These are phyloP conservation scores for Resseliella maxima DNA, from an alignment of 2,888 invertebrate genomes.

Conservation along the genomic window DNA sequence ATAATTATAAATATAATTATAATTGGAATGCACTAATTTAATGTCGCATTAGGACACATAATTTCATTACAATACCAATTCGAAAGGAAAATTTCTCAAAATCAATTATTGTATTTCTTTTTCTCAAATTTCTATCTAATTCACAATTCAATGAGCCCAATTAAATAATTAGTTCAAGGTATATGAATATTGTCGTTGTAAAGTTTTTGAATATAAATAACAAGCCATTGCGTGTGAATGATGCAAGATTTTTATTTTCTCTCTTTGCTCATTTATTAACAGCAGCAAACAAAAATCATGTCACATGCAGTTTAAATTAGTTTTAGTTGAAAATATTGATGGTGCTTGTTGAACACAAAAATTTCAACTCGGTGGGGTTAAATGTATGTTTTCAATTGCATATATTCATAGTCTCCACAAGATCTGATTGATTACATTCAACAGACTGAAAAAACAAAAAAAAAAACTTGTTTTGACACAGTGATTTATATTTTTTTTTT, in stretches of 20 bases:
- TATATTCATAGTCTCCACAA: neutral
- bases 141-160: neutral
- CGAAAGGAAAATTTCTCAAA: neutral
- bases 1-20: no score
- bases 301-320: neutral
- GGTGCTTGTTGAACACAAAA: neutral
- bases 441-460: neutral
- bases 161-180: conserved; percentile 38
- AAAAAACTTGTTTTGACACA: no score
- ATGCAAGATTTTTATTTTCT: neutral
- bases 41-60: no score
- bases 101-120: neutral
- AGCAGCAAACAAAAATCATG: neutral
- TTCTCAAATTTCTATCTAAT: neutral
- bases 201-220: conserved; percentile 1
- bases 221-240: neutral
- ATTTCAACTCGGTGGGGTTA: no score
- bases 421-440: neutral
- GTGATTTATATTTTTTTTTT: neutral
- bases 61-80: no score
- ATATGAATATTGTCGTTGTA: conserved; percentile 11
- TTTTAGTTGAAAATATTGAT: neutral
- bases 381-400: no score
- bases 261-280: neutral
- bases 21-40: no score